Percentiles rank a stretch among this genome's conserved stretches.
These are phyloP conservation scores for Ceraclea dissimilis DNA, from an alignment of 2,888 invertebrate species.

Conservation along the genomic window DNA sequence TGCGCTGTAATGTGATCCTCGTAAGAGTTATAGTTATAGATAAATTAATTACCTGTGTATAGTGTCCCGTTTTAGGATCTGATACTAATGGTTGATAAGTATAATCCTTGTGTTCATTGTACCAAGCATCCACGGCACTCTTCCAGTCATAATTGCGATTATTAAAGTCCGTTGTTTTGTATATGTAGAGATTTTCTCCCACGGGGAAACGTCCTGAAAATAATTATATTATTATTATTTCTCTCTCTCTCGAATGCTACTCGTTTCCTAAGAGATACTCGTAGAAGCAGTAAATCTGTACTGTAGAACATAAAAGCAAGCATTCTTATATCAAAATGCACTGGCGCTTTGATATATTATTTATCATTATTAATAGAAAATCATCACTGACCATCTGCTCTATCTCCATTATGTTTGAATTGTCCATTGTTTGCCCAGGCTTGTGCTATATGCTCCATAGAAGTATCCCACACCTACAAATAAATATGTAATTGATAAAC, in stretches of 20 bases:
- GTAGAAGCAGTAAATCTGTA: no score
- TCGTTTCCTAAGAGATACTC: no score
- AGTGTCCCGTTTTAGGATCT: constrained; percentile 26
- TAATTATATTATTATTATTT: neutral
- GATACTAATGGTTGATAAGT: constrained; percentile 14
- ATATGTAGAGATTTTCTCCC: constrained; percentile 28
- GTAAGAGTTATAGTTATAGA: no score
- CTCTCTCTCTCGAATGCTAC: no score
- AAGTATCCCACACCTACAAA: constrained; percentile 19
- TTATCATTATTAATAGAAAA: no score
- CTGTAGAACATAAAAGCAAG: no score
- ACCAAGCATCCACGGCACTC: constrained; percentile 26
- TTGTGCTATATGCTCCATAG: constrained; percentile 13
- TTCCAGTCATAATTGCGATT: constrained; percentile 25
- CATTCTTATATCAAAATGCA: no score
- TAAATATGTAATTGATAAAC: neutral
- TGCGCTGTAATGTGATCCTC: no score
- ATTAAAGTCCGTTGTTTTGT: constrained; percentile 15
- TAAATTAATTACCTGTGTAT: constrained; percentile 30
- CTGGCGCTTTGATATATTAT: no score
- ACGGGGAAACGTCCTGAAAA: constrained; percentile 24
- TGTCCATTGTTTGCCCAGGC: constrained; percentile 14
- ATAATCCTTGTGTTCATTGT: constrained; percentile 27
- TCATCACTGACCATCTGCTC: constrained; percentile 15
- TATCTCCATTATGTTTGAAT: constrained; percentile 12